Evolutionary conservation across 2,113 vertebrate genomes (phyloP), one percentile per base, ranked within the genome.

Genomic region (Donacobius atricapilla): DNA sequence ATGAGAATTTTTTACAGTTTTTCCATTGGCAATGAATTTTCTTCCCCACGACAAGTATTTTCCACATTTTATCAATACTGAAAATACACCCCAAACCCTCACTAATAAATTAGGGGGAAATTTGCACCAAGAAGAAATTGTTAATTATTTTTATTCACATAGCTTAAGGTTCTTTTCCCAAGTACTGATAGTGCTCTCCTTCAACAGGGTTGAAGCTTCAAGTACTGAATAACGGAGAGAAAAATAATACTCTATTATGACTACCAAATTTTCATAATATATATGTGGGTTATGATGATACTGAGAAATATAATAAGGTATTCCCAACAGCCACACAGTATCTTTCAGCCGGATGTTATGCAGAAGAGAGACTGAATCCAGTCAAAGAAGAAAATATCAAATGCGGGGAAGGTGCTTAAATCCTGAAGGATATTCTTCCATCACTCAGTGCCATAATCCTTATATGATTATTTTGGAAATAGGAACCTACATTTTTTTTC

Each of bases 11-110:
- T 81, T 95, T 80, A 53, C 75, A 47, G 16, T 54, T 96, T 91
- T 92, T 77, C 66, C 68, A 91, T 44, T 95, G 58, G 50, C 56
- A 93, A 90, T 64, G 44, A 72, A 92, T 87, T 90, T 93, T 87
- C 61, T 93, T 56, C 24, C 64, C 51, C 19, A 37, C 33, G n/a
- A 76, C 27, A 66, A 45, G 20, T 51, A 60, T 66, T 71, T 82
- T 63, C 50, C 50, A 58, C 7, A 13, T 70, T 94, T 66, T 69
- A 50, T 86, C 40, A 45, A 16, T 80, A 56, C 21, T 70, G 91
- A 60, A 69, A 77, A 81, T 28, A 73, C 17, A 66, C 60, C 78
- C 25, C 24, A 78, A 73, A 2, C 13, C n/a, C 40, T 54, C 33
- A 25, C 9, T 71, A 82, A 58, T 37, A 86, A 79, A 58, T 57